Evolutionary conservation across 2,113 vertebrate genomes (phyloP), one percentile per base, ranked within the genome.

Genomic region (Pteruthius melanotis): DNA sequence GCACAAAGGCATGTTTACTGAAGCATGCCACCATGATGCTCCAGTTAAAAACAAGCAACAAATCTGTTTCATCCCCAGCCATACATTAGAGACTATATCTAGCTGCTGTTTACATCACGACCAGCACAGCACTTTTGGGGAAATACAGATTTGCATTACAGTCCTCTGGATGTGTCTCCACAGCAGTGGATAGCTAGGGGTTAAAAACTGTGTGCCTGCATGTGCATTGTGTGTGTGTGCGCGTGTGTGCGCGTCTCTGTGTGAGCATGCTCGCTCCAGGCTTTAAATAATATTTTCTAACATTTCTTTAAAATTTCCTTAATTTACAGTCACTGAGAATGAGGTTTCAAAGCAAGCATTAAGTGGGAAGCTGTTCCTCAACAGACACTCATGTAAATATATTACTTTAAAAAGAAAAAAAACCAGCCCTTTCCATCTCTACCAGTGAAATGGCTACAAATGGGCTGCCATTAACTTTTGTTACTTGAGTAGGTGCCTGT

Each of bases 401-500:
- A 80, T 96, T 97, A 45, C 95, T 95, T 97, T 92, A 94, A 87
- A 94, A 90, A 65, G 68, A 87, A 90, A 86, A 81, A 7, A 79
- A 3, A 1, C 3, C 40, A 70, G 24, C 21, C 80, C 70, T 96
- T 97, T 94, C 91, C 88, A 12, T 97, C 97, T 90, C 95, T 96
- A 97, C 96, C 95, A 97, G 97, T 96, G 95, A 97, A 98, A 98
- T 93, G 97, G 95, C 96, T 97, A 93, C 64, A 97, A 97, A 92
- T 96, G 93, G 98, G 97, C 97, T 98, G 97, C 97, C 97, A 97
- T 97, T 98, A 99, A 99, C 98, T 99, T 99, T 98, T 91, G 96
- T 98, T 98, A 97, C 97, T 99, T 97, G 98, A 99, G 98, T 98
- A 99, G 98, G 98, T 98, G 99, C 98, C 98, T 98, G 98, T 71